Base-by-base conservation (phyloP, 1,140 invertebrate species). In the Brachionus rubens region DNA sequence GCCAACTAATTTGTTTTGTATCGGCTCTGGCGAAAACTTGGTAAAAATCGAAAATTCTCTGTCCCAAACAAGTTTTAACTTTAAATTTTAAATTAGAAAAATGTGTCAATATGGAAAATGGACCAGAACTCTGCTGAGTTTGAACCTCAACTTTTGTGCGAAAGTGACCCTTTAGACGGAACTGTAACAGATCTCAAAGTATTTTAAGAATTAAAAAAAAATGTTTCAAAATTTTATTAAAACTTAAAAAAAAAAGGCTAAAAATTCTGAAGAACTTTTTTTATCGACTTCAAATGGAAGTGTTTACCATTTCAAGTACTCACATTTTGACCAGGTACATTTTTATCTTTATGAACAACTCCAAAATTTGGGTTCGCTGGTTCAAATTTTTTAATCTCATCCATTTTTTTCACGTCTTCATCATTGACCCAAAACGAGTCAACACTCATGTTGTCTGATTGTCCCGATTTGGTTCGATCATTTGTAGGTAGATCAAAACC, bases 351-450 rank as follows among this genome's bases (percentile, higher is more conserved):
- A 62, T 62, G 40, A 26, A 62, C 36, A n/a, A 40, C 14, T 2
- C 19, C 6, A 62, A 40, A 62, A 12, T 36, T 24, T 46, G 36
- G 16, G n/a, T 65, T 65, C 9, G 43, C 36, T 26, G 36, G 59
- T 10, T 43, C 19, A 6, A 41, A 6, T 43, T 43, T 26, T 65
- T 65, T 65, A 9, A 26, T 1, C 16, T 43, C 9, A 12, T 16
- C 40, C 1, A 65, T 26, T 7, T 19, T 26, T 43, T 65, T 43
- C 1, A 65, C 43, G n/a, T 65, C 59, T 41, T 65, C n/a, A 14
- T 65, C 59, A 65, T 43, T 43, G 40, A 65, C 59, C 59, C 59
- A 65, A 65, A 43, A 65, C 12, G 59, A 65, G 24, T 65, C 59
- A 21, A 65, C 59, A 65, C 59, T 65, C 40, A 65, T 65, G 3